A percentile compares a stretch with the other conserved stretches of the same genome.
Evolutionary conservation across 2,888 invertebrate genomes (phyloP).

Genomic region (Ormyrus nitidulus): DNA sequence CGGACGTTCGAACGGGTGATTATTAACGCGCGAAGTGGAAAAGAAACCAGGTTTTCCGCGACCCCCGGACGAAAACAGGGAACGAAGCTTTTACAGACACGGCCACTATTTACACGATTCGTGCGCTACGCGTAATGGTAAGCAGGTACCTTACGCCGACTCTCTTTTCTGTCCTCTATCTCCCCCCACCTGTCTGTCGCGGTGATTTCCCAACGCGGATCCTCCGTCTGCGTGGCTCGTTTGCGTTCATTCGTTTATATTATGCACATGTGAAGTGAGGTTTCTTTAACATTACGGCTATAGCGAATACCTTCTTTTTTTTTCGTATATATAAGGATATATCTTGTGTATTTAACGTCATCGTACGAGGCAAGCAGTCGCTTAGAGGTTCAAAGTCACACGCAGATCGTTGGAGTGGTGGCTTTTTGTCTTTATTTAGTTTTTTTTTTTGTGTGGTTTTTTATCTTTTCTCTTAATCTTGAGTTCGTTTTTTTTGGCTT

Average conservation of each 20-base stretch:
- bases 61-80: conserved; percentile 54
- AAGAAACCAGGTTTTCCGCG: no score
- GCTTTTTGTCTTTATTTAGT: neutral
- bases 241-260: neutral
- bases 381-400: conserved; percentile 28
- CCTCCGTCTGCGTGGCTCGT: neutral
- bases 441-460: neutral
- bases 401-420: conserved; percentile 1
- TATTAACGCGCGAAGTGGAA: no score
- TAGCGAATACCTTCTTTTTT: neutral
- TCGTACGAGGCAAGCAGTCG: conserved; percentile 27
- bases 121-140: conserved; percentile 39
- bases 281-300: conserved; percentile 16
- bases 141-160: neutral
- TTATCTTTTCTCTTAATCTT: conserved; percentile 1
- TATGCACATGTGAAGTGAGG: conserved; percentile 6
- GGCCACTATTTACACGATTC: conserved; percentile 65
- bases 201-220: no score
- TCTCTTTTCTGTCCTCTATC: neutral
- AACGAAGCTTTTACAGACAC: conserved; percentile 61
- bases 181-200: neutral
- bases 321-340: conserved; percentile 3
- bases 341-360: conserved; percentile 10
- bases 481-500: neutral
- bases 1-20: no score